Evolutionary conservation across 2,113 vertebrate genomes (phyloP).

Genomic region (Lagopus muta): DNA sequence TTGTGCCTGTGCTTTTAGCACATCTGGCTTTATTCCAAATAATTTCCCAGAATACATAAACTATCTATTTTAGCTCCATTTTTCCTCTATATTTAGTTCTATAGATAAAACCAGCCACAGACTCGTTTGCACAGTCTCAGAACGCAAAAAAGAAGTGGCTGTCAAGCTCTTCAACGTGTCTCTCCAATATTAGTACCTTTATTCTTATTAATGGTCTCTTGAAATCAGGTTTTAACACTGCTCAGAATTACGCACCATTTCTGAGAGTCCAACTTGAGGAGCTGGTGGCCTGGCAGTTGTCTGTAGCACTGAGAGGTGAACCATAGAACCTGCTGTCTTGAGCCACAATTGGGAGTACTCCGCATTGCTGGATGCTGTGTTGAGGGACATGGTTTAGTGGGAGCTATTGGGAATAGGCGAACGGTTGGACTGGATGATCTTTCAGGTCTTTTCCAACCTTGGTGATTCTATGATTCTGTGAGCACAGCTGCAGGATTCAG

Average conservation of each 20-base stretch:
- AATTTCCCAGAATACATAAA: not conserved
- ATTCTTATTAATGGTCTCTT: not conserved
- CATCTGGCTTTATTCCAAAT: slow-evolving; percentile 10
- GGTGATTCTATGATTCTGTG: too few species aligned
- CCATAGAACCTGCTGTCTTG: not conserved
- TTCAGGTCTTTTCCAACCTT: too few species aligned
- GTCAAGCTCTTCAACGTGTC: not conserved
- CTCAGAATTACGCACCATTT: not conserved
- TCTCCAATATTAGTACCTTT: not conserved
- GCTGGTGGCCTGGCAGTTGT: not conserved
- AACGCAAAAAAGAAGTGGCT: not conserved
- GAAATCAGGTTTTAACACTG: not conserved
- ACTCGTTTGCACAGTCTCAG: not conserved
- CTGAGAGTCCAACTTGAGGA: not conserved
- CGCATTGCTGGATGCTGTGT: too few species aligned
- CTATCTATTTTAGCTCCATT: not conserved
- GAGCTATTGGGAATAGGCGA: too few species aligned
- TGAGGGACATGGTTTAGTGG: too few species aligned
- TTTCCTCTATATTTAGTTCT: not conserved
- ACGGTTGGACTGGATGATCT: too few species aligned
- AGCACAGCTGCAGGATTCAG: not conserved
- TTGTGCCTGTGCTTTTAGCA: not conserved
- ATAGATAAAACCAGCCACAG: not conserved
- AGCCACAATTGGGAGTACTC: not conserved
- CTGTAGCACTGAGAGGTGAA: not conserved